Evolutionary conservation across 2,888 invertebrate species (phyloP), one percentile per base, ranked within the genome.

Genomic region (Diploptera punctata): DNA sequence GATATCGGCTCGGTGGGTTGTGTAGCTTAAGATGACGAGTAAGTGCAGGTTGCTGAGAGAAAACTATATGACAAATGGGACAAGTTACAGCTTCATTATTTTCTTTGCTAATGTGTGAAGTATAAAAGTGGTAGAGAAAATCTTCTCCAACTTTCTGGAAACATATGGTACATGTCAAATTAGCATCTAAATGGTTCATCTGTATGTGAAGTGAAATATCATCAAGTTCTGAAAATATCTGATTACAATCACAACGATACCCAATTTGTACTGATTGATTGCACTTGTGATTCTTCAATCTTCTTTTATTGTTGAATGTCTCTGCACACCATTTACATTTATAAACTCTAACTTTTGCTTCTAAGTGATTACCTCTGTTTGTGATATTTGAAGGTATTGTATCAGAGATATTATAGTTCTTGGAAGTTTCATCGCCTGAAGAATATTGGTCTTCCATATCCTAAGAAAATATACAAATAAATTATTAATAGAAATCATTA

Each of bases 321-420:
- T 67, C 47, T 16, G 16, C 19, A 24, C 67, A 67, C 44, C 47
- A 44, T 44, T 47, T 26, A 67, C 67, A 67, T 13, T 24, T 19
- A 47, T 47, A 47, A 47, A 3, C n/a, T n/a, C n/a, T n/a, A n/a
- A n/a, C n/a, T n/a, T n/a, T n/a, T n/a, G n/a, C n/a, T n/a, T n/a
- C n/a, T n/a, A n/a, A n/a, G n/a, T n/a, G n/a, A n/a, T n/a, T n/a
- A n/a, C n/a, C n/a, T n/a, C n/a, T n/a, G n/a, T n/a, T n/a, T n/a
- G n/a, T n/a, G n/a, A n/a, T n/a, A n/a, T n/a, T n/a, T n/a, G n/a
- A n/a, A n/a, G n/a, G n/a, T n/a, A n/a, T n/a, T n/a, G n/a, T n/a
- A n/a, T n/a, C n/a, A n/a, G n/a, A n/a, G n/a, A n/a, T n/a, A n/a
- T n/a, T n/a, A n/a, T n/a, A n/a, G n/a, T n/a, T n/a, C n/a, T n/a